Evolutionary conservation across 2,888 invertebrate genomes (phyloP).

Genomic region (Adineta ricciae): DNA sequence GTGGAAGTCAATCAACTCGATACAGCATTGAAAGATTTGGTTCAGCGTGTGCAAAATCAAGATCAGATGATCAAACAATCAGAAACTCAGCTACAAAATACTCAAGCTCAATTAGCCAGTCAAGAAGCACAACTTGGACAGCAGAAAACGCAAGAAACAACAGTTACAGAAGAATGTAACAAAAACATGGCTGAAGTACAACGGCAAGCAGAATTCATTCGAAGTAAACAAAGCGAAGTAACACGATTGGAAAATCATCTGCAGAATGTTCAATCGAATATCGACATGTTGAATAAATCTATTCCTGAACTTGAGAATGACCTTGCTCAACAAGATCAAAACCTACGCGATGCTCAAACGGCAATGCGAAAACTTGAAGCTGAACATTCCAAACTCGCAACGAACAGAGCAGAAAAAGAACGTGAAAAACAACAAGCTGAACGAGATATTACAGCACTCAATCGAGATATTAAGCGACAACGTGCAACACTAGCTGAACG

Average conservation of each 20-base stretch:
- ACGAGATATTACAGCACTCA: neutral
- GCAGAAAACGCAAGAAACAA: neutral
- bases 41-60: neutral
- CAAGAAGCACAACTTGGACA: neutral
- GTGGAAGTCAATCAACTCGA: neutral
- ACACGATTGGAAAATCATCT: neutral
- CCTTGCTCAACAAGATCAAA: neutral
- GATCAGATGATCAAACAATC: neutral
- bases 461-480: neutral
- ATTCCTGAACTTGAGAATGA: neutral
- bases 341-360: neutral
- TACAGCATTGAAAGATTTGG: neutral
- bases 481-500: neutral
- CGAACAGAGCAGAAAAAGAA: neutral
- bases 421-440: neutral
- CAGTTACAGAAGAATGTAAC: neutral
- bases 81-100: neutral
- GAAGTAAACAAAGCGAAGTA: neutral
- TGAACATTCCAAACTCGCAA: neutral
- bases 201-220: neutral
- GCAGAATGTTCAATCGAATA: neutral
- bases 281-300: neutral
- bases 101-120: neutral
- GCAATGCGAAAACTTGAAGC: conserved; percentile 1
- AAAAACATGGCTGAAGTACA: neutral